Percentiles rank a stretch among this genome's conserved stretches.
Conservation (phyloP, 2,113 vertebrate genomes). For the Phrynocephalus versicolor region DNA sequence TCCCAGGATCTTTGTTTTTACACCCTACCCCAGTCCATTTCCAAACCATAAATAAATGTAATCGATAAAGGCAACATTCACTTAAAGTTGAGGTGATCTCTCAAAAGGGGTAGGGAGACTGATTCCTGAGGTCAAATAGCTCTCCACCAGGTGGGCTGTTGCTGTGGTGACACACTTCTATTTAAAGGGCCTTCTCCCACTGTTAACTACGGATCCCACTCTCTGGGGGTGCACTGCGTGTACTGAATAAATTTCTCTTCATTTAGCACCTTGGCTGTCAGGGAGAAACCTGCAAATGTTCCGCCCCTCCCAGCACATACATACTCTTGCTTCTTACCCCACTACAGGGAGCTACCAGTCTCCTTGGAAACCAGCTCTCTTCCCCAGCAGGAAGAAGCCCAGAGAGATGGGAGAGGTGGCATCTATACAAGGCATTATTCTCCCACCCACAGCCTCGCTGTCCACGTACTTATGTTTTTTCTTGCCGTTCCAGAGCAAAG, state of each 20-base stretch:
- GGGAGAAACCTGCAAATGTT: constrained; percentile 28
- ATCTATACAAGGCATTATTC: constrained; percentile 13
- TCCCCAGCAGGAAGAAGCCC: constrained; percentile 7
- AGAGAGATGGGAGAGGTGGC: constrained; percentile 5
- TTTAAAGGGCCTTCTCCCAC: constrained; percentile 14
- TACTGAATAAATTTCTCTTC: constrained; percentile 37
- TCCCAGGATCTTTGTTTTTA: not conserved
- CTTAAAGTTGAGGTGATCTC: not conserved
- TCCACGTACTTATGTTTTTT: not conserved
- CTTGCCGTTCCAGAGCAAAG: constrained; percentile 1
- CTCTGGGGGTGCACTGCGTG: constrained; percentile 14
- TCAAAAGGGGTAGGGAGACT: not conserved
- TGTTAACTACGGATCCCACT: constrained; percentile 15
- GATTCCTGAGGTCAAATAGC: constrained; percentile 1
- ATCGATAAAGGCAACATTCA: not conserved
- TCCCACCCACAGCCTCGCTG: constrained; percentile 26
- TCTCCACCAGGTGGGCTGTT: constrained; percentile 9
- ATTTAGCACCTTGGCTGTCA: constrained; percentile 41
- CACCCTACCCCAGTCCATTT: no score
- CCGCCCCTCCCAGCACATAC: not conserved
- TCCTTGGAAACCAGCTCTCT: constrained; percentile 39
- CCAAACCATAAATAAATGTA: not conserved
- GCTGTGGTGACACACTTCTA: constrained; percentile 12
- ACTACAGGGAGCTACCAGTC: constrained; percentile 14
- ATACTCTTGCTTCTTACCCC: not conserved